phyloP scores from a whole-genome alignment of 2,113 vertebrate genomes.

The Pimephales promelas region DNA sequence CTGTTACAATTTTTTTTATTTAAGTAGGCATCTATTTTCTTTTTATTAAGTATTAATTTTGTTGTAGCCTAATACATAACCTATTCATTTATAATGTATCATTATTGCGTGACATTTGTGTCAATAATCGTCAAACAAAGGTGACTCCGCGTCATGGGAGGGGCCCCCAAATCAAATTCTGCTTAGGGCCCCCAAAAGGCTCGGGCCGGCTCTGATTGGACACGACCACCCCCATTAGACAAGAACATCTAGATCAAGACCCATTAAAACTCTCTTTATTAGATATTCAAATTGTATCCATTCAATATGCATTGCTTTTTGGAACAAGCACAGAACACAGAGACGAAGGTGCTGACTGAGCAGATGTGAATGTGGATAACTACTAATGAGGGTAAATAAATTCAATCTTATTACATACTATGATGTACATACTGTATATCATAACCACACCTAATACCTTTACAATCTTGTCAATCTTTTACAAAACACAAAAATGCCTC shows the following conservation, averaged over 20 bases:
- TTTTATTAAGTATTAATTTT: no score
- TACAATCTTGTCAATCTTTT: not conserved
- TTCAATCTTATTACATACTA: no score
- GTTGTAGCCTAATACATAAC: no score
- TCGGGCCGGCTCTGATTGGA: no score
- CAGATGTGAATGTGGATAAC: not conserved
- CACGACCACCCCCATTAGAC: not conserved
- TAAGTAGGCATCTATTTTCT: no score
- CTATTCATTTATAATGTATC: no score
- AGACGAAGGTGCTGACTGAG: slow-evolving; percentile 24
- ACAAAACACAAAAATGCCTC: not conserved
- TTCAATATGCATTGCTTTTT: slow-evolving; percentile 47
- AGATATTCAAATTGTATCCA: slow-evolving; percentile 44
- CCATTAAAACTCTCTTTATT: slow-evolving; percentile 56
- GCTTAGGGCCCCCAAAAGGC: no score
- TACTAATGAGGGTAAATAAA: not conserved
- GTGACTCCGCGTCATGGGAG: no score
- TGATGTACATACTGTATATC: not conserved
- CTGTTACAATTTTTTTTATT: no score
- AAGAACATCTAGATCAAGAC: slow-evolving; percentile 7
- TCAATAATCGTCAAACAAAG: no score
- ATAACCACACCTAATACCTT: not conserved
- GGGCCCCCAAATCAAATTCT: no score
- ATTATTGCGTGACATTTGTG: no score
- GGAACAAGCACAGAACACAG: slow-evolving; percentile 49